phyloP scores from a whole-genome alignment of 2,888 invertebrate genomes.

The Lepidocyrtoides sp. region DNA sequence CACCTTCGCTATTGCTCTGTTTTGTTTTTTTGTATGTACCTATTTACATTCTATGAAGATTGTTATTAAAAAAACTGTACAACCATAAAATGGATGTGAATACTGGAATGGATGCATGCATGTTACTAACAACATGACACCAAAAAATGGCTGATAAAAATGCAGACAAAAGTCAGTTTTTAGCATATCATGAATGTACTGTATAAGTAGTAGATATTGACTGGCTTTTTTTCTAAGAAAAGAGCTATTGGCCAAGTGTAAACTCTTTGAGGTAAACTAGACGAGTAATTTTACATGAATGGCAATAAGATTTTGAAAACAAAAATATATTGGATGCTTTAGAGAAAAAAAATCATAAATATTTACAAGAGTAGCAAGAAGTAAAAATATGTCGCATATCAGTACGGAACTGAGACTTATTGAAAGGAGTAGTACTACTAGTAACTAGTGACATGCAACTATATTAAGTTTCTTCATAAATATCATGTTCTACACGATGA shows the following conservation, averaged over 20 bases:
- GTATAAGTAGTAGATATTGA: too few relatives aligned
- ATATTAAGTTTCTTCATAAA: constrained; percentile 34
- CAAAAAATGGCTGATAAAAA: constrained; percentile 61
- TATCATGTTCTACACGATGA: constrained; percentile 43
- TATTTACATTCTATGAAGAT: constrained; percentile 21
- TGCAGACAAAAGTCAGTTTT: constrained; percentile 40
- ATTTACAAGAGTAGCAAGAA: constrained; percentile 65
- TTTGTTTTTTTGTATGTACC: constrained; percentile 42
- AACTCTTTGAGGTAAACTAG: not conserved
- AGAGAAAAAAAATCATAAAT: constrained; percentile 69
- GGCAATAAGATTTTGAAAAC: constrained; percentile 16
- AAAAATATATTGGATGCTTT: constrained; percentile 49
- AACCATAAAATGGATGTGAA: constrained; percentile 38
- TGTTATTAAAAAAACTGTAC: constrained; percentile 40
- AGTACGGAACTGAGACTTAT: too few relatives aligned
- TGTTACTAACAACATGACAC: constrained; percentile 71
- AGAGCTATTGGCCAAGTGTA: not conserved
- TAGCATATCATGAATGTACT: not conserved
- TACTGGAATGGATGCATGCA: constrained; percentile 45
- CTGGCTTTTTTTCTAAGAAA: not conserved
- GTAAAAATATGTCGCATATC: constrained; percentile 49
- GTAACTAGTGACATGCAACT: too few relatives aligned
- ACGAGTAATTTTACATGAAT: not conserved
- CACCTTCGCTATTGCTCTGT: not conserved
- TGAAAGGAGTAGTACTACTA: not conserved